Percentiles rank a stretch among this genome's conserved stretches.
These are phyloP conservation scores for Drosophila leontia DNA, from an alignment of 1,140 invertebrate species.

Conservation along the genomic window DNA sequence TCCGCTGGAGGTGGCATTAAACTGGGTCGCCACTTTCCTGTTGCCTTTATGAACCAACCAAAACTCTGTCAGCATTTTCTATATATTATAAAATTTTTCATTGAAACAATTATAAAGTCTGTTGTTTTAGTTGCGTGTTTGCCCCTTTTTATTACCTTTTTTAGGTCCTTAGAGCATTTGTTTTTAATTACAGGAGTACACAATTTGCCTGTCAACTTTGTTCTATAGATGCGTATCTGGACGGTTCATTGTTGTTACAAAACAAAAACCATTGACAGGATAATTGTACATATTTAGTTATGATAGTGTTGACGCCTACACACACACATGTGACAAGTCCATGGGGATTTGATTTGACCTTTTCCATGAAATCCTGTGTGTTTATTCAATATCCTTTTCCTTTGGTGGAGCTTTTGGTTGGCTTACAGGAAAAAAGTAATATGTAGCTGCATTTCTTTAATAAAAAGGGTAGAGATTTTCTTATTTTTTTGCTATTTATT, in stretches of 20 bases:
- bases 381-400: background rate
- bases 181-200: constrained; percentile 20
- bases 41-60: background rate
- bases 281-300: background rate
- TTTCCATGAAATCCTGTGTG: constrained; percentile 3
- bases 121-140: background rate
- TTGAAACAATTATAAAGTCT: background rate
- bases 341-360: background rate
- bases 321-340: background rate
- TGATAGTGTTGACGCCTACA: background rate
- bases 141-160: background rate
- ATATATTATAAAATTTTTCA: background rate
- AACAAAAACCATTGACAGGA: background rate
- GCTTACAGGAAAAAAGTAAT: background rate
- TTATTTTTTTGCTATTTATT: too few relatives aligned
- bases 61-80: background rate
- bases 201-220: constrained; percentile 4
- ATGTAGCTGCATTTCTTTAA: too few relatives aligned
- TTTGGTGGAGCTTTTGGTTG: background rate
- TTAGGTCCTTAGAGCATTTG: background rate
- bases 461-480: too few relatives aligned
- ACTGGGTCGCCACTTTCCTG: background rate
- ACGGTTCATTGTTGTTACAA: background rate
- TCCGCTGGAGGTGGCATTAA: background rate
- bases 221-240: constrained; percentile 13